Evolutionary conservation across 2,113 vertebrate species (phyloP).

Genomic region (Puffinus mauretanicus): DNA sequence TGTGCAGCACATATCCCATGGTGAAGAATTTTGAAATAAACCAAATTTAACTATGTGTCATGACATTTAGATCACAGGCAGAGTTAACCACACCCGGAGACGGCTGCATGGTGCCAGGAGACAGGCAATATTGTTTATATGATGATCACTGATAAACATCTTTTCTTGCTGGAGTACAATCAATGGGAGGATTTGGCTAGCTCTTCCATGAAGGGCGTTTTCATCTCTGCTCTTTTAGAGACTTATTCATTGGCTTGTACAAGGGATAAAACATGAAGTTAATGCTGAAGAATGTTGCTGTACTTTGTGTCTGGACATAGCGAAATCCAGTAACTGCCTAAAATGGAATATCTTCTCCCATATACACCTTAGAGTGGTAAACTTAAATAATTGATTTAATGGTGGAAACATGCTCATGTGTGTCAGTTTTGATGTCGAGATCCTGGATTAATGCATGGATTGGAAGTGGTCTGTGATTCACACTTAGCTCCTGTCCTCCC

Average conservation of each 20-base stretch:
- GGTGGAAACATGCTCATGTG: background rate
- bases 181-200: background rate
- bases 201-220: background rate
- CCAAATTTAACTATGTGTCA: background rate
- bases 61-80: background rate
- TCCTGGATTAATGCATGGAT: background rate
- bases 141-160: background rate
- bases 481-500: background rate
- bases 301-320: background rate
- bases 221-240: background rate
- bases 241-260: background rate
- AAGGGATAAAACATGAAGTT: background rate
- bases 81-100: background rate
- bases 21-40: background rate
- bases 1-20: fast-evolving
- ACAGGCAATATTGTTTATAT: background rate
- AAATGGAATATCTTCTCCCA: background rate
- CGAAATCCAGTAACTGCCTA: background rate
- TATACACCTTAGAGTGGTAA: background rate
- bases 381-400: background rate
- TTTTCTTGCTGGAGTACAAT: background rate
- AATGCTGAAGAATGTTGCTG: background rate
- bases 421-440: background rate
- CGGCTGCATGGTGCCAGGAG: background rate
- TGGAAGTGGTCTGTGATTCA: background rate